Percentiles rank a stretch among this genome's conserved stretches.
Conservation (phyloP, 2,113 vertebrate genomes). For the Solea senegalensis region DNA sequence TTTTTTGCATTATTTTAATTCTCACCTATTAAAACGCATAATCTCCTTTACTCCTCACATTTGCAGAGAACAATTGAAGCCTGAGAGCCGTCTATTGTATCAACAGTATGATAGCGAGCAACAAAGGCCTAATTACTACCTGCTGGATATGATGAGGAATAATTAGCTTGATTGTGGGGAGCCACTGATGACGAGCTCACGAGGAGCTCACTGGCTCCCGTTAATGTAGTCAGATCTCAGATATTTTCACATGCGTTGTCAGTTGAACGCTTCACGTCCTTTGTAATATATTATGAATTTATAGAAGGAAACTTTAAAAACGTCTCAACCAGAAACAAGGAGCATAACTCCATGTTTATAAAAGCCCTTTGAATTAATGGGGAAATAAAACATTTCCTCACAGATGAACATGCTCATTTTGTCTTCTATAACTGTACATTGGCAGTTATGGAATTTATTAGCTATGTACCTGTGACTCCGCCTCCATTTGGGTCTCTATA, state of each 20-base stretch:
- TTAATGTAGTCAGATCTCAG: constrained; percentile 55
- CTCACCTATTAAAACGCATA: constrained; percentile 73
- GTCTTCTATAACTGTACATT: no score
- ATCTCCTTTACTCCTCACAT: constrained; percentile 66
- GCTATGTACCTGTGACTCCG: no score
- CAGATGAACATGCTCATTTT: no score
- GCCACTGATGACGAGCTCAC: constrained; percentile 66
- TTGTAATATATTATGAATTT: background rate
- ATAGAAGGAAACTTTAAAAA: no score
- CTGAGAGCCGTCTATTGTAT: constrained; percentile 77
- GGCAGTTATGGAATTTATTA: no score
- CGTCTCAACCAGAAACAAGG: no score
- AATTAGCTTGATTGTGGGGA: constrained; percentile 75
- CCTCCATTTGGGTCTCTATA: no score
- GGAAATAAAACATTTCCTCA: no score
- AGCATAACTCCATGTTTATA: no score
- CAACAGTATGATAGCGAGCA: constrained; percentile 75
- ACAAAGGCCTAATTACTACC: constrained; percentile 84
- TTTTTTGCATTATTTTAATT: constrained; percentile 65
- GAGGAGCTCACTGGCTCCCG: constrained; percentile 48
- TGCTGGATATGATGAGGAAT: constrained; percentile 80
- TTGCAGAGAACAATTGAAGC: constrained; percentile 69
- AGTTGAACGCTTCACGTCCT: constrained; percentile 1
- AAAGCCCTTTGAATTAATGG: no score
- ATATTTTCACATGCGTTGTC: constrained; percentile 37